Conservation (phyloP, 2,797 vertebrate genomes). For the Cryptoprocta ferox region DNA sequence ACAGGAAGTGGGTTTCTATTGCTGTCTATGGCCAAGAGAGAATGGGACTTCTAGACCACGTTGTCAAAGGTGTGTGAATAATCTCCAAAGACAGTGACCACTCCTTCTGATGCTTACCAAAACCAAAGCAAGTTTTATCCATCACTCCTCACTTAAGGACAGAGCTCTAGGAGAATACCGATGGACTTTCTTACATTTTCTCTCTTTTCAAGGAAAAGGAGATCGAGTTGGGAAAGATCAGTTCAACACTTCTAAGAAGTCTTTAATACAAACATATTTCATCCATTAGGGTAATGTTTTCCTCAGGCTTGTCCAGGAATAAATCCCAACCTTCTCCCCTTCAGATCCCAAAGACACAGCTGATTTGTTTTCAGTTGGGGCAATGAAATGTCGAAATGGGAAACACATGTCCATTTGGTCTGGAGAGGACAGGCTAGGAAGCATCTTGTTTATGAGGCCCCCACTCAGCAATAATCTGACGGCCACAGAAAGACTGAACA, state of each 20-base stretch:
- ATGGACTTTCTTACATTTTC: background rate
- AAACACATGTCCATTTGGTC: conserved; percentile 73
- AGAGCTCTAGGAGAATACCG: background rate
- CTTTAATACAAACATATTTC: conserved; percentile 68
- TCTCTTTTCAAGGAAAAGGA: conserved; percentile 49
- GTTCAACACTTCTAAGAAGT: conserved; percentile 66
- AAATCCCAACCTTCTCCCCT: conserved; percentile 70
- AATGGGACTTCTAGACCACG: background rate
- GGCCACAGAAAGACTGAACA: conserved; percentile 61
- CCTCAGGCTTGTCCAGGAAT: conserved; percentile 75
- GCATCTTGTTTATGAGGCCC: conserved; percentile 66
- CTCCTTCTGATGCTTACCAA: background rate
- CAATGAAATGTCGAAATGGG: conserved; percentile 73
- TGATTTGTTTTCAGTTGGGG: conserved; percentile 76
- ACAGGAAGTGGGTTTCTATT: conserved; percentile 68
- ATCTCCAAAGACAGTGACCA: background rate
- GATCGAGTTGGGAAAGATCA: conserved; percentile 62
- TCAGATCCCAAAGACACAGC: conserved; percentile 69
- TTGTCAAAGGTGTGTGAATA: background rate
- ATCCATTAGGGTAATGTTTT: conserved; percentile 75
- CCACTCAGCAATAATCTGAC: conserved; percentile 46
- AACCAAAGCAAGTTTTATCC: conserved; percentile 21
- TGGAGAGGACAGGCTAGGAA: conserved; percentile 35
- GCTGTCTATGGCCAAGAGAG: background rate
- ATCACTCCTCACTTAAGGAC: background rate